Evolutionary conservation across 2,113 vertebrate species (phyloP).

Genomic region (Bubo blakistoni): DNA sequence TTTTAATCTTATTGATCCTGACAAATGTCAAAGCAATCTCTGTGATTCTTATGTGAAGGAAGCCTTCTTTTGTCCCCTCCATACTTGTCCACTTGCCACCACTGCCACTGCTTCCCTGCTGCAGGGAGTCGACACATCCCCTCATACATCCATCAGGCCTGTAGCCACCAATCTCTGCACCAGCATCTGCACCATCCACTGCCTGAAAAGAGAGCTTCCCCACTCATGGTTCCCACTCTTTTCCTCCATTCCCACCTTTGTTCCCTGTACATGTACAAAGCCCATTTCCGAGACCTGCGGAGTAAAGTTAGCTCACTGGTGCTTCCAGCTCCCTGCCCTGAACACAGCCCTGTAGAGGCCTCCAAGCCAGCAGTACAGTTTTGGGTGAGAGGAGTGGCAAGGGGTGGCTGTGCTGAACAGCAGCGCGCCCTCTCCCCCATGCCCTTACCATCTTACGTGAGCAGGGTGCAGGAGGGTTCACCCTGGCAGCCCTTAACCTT

Average conservation of each 20-base stretch:
- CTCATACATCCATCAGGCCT: not conserved
- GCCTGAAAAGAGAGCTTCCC: not conserved
- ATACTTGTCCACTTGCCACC: not conserved
- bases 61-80: not conserved
- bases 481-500: not conserved
- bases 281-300: not conserved
- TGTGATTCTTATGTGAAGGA: not conserved
- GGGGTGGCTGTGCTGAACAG: not conserved
- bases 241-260: not conserved
- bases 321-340: not conserved
- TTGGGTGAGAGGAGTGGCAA: not conserved
- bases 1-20: not conserved
- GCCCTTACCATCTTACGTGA: not conserved
- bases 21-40: not conserved
- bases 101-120: not conserved
- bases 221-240: not conserved
- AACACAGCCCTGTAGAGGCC: not conserved
- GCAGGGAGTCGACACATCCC: no score
- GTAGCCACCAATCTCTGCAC: not conserved
- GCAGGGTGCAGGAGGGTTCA: not conserved
- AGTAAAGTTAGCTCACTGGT: not conserved
- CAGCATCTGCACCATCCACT: not conserved
- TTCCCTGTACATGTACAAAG: not conserved
- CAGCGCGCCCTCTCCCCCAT: fast-evolving
- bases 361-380: not conserved